phyloP scores from a whole-genome alignment of 2,113 vertebrate species.

The Rhea americana region DNA sequence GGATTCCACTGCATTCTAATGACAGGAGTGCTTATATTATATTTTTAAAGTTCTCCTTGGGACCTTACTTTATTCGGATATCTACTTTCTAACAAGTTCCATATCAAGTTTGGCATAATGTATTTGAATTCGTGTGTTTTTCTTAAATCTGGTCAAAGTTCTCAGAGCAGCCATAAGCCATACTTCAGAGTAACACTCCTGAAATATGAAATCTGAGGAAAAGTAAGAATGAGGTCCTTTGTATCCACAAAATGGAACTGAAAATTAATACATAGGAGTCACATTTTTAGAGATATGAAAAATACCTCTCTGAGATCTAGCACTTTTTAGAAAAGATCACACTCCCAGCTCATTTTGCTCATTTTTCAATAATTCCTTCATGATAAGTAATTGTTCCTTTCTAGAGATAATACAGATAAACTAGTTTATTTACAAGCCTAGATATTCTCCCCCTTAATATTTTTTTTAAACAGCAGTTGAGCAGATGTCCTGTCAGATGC shows the following conservation, averaged over 20 bases:
- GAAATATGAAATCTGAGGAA: background rate
- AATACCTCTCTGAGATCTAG: background rate
- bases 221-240: too few relatives aligned
- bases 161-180: background rate
- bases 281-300: background rate
- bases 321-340: background rate
- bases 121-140: background rate
- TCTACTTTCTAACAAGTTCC: background rate
- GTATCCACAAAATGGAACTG: too few relatives aligned
- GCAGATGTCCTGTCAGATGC: background rate
- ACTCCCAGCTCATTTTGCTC: background rate
- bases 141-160: background rate
- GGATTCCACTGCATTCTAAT: background rate
- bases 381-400: background rate
- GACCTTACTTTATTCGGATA: too few relatives aligned
- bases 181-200: background rate
- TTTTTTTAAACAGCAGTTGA: background rate
- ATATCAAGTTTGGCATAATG: background rate
- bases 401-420: background rate
- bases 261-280: background rate
- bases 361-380: background rate
- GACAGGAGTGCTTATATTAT: background rate
- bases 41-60: background rate
- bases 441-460: too few relatives aligned
- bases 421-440: too few relatives aligned